Evolutionary conservation across 2,113 vertebrate species (phyloP).

Genomic region (Notarius lentiginosus): DNA sequence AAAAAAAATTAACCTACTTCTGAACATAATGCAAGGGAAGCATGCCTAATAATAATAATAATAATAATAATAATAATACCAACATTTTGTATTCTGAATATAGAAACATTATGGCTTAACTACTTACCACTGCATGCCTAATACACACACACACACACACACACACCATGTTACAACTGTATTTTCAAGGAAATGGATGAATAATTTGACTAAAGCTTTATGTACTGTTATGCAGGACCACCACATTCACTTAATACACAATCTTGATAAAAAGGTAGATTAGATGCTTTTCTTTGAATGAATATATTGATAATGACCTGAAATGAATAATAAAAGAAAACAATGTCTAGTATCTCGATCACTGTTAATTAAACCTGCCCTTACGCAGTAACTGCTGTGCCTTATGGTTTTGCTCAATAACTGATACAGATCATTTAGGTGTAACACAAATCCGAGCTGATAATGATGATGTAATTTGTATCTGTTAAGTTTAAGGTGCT

Average conservation of each 20-base stretch:
- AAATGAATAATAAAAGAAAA: background rate
- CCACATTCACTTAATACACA: background rate
- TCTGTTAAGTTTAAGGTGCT: background rate
- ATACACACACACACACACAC: background rate
- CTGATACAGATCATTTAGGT: background rate
- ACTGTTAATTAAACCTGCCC: background rate
- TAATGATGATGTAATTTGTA: background rate
- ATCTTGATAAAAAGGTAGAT: background rate
- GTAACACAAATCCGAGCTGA: background rate
- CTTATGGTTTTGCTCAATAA: background rate
- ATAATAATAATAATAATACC: background rate
- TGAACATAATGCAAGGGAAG: slow-evolving; percentile 2
- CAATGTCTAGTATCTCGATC: background rate
- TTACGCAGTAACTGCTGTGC: background rate
- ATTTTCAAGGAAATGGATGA: background rate
- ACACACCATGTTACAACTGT: background rate
- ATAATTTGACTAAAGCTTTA: background rate
- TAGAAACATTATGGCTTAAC: background rate
- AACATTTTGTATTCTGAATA: background rate
- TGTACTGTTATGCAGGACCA: background rate
- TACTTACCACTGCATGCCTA: background rate
- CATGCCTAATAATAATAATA: background rate
- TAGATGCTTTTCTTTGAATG: background rate
- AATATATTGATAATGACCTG: background rate
- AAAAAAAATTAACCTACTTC: background rate